Conservation (phyloP, 2,113 vertebrate genomes). For the Zosterops borbonicus region DNA sequence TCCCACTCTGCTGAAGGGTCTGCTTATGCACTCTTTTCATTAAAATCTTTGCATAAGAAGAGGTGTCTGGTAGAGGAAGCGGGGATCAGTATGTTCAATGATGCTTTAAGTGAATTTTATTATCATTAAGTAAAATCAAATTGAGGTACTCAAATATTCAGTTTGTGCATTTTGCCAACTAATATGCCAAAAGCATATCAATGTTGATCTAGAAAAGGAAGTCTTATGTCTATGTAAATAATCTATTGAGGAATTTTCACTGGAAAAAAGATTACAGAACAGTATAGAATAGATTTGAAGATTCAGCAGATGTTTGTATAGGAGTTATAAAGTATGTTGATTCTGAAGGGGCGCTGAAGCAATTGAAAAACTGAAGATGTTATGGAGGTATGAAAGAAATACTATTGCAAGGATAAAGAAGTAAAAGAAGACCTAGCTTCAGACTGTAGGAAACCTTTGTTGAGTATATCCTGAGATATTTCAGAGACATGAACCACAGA, state of each 20-base stretch:
- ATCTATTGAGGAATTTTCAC: neutral
- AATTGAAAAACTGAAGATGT: neutral
- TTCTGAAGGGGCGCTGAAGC: neutral
- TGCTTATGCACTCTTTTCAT: neutral
- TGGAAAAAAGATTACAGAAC: neutral
- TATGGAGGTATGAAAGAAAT: neutral
- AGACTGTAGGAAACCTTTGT: neutral
- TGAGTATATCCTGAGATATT: neutral
- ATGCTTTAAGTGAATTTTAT: neutral
- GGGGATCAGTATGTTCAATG: neutral
- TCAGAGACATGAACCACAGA: neutral
- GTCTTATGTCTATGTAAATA: neutral
- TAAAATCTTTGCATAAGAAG: neutral
- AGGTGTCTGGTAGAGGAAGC: neutral
- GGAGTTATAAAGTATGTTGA: neutral
- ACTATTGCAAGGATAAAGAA: neutral
- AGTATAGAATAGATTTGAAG: neutral
- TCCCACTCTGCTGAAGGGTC: neutral
- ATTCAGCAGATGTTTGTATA: neutral
- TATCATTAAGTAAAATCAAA: neutral
- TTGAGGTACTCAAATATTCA: neutral
- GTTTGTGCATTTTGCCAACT: neutral
- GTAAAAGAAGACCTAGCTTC: neutral
- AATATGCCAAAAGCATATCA: neutral
- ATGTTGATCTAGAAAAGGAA: neutral